Evolutionary conservation across 1,140 invertebrate genomes (phyloP).

Genomic region (Battus philenor): DNA sequence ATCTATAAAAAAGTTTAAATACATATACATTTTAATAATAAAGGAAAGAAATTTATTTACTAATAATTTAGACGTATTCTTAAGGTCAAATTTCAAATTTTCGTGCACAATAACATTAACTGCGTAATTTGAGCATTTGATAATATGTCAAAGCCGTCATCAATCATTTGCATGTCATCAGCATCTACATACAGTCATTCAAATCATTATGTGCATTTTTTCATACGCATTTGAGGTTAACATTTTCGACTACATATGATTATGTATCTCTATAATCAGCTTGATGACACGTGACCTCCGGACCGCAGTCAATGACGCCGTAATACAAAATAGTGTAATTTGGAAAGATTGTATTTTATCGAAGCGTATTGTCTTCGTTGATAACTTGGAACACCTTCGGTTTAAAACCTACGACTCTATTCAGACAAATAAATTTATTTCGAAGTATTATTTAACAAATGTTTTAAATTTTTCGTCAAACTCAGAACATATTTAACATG

Average conservation of each 20-base stretch:
- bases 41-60: no score
- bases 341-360: slow-evolving; percentile 2
- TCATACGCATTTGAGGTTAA: slow-evolving; percentile 11
- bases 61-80: no score
- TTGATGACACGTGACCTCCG: slow-evolving; percentile 13
- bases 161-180: slow-evolving; percentile 12
- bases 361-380: no score
- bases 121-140: slow-evolving; percentile 12
- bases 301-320: slow-evolving; percentile 7
- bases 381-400: no score
- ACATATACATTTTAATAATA: no score
- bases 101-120: slow-evolving; percentile 4
- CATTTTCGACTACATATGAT: slow-evolving; percentile 9
- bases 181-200: slow-evolving; percentile 8
- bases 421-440: no score
- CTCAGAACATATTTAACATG: no score
- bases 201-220: slow-evolving; percentile 5
- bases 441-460: no score
- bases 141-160: slow-evolving; percentile 9
- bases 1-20: no score
- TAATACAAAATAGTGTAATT: slow-evolving; percentile 12
- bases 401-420: no score
- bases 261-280: slow-evolving; percentile 13
- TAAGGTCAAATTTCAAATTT: slow-evolving; percentile 1
- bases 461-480: no score